These are phyloP conservation scores for Tenualosa ilisha DNA, from an alignment of 2,797 vertebrate species.

Conservation along the genomic window DNA sequence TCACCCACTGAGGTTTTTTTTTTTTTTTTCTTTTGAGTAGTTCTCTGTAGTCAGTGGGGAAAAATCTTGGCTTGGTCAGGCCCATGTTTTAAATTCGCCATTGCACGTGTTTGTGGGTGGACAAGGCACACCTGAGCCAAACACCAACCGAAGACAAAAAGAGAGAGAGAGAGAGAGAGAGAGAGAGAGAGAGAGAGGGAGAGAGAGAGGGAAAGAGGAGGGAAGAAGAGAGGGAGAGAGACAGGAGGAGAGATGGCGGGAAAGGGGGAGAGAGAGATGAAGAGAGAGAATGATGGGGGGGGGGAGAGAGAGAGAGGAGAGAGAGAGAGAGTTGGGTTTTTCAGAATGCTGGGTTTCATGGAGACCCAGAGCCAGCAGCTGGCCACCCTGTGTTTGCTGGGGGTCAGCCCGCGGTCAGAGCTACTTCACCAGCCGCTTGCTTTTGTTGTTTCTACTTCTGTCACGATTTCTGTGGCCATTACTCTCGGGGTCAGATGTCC, in stretches of 20 bases:
- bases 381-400: neutral
- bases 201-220: conserved; percentile 49
- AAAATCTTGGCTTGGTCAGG: neutral
- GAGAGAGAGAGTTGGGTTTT: neutral
- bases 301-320: neutral
- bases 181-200: conserved; percentile 49
- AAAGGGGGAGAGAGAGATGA: neutral
- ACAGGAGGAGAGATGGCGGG: neutral
- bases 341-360: neutral
- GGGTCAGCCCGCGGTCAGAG: neutral
- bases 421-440: neutral
- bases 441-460: conserved; percentile 51
- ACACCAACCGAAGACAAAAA: conserved; percentile 54
- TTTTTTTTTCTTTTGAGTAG: conserved; percentile 39
- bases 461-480: conserved; percentile 61
- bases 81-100: neutral
- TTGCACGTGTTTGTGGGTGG: conserved; percentile 33
- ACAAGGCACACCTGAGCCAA: conserved; percentile 58
- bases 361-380: neutral
- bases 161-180: conserved; percentile 24
- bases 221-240: conserved; percentile 49
- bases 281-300: neutral
- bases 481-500: conserved; percentile 51
- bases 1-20: conserved; percentile 17
- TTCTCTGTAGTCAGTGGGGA: neutral